Conservation (phyloP, 2,888 invertebrate genomes). For the Cenopis cana region DNA sequence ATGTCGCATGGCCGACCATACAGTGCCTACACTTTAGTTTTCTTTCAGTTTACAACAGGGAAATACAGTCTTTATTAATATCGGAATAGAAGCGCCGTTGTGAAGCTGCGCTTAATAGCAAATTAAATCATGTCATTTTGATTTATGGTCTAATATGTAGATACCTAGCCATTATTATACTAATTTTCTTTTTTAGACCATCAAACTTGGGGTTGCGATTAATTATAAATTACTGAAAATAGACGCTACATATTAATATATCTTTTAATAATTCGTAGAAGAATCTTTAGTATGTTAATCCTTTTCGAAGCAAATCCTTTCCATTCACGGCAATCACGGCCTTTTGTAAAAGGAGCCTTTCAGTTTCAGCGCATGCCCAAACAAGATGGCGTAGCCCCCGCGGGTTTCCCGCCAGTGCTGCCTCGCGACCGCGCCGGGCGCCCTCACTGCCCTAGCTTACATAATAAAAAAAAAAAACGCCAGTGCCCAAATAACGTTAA, state of each 20-base stretch:
- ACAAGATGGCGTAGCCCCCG: slow-evolving; percentile 51
- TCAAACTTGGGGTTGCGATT: background rate
- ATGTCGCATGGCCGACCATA: slow-evolving; percentile 23
- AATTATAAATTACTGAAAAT: background rate
- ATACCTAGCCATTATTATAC: slow-evolving; percentile 6
- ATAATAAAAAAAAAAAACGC: slow-evolving; percentile 39
- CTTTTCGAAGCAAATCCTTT: slow-evolving; percentile 47
- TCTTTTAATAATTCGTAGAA: background rate
- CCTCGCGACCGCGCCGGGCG: slow-evolving; percentile 55
- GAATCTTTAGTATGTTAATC: slow-evolving; percentile 13
- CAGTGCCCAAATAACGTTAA: slow-evolving; percentile 49
- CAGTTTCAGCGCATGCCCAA: slow-evolving; percentile 68
- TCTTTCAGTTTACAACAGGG: slow-evolving; percentile 17
- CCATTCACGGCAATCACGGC: slow-evolving; percentile 44
- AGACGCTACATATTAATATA: no score
- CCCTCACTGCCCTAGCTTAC: slow-evolving; percentile 46
- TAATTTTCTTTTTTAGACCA: background rate
- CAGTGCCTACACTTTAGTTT: slow-evolving; percentile 15
- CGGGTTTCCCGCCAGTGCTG: slow-evolving; percentile 70
- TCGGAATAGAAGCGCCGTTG: slow-evolving; percentile 1
- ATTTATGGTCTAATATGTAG: slow-evolving; percentile 26
- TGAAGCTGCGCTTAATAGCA: background rate
- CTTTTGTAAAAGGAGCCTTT: slow-evolving; percentile 46
- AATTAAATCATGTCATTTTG: slow-evolving; percentile 13
- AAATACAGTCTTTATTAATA: slow-evolving; percentile 30